These are phyloP conservation scores for Recurvirostra avosetta DNA, from an alignment of 2,113 vertebrate species.

Conservation along the genomic window DNA sequence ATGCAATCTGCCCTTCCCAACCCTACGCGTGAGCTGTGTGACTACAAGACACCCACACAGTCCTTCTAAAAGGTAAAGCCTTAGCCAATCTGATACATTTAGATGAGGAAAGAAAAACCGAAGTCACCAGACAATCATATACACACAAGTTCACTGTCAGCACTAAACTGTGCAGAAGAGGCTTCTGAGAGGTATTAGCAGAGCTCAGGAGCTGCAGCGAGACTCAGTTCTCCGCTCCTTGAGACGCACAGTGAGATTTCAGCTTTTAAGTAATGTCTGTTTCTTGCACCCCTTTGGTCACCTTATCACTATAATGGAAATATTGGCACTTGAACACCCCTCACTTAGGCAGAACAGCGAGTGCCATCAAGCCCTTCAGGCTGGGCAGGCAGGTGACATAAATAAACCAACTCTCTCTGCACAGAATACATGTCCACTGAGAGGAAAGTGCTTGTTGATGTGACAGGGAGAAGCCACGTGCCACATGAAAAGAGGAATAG, in stretches of 20 bases:
- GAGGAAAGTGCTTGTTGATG: neutral
- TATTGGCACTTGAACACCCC: neutral
- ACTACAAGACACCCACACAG: constrained; percentile 4
- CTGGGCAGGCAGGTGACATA: neutral
- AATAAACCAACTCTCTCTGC: neutral
- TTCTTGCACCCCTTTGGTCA: neutral
- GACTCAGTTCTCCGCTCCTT: neutral
- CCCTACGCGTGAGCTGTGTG: neutral
- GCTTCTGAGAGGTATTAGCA: neutral
- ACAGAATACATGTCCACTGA: neutral
- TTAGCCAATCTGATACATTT: neutral
- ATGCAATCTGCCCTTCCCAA: constrained; percentile 8
- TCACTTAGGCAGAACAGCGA: neutral
- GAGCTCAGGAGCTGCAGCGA: neutral
- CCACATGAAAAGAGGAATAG: neutral
- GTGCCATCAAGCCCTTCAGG: neutral
- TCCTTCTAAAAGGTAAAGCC: neutral
- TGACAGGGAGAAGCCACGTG: neutral
- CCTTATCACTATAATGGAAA: constrained; percentile 18
- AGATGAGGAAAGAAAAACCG: neutral
- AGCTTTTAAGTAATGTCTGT: neutral
- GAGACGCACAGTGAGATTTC: neutral
- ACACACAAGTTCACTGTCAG: neutral
- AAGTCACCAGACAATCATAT: neutral
- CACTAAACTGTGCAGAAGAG: neutral